Conservation (phyloP, 2,113 vertebrate species). For the Lagopus muta region DNA sequence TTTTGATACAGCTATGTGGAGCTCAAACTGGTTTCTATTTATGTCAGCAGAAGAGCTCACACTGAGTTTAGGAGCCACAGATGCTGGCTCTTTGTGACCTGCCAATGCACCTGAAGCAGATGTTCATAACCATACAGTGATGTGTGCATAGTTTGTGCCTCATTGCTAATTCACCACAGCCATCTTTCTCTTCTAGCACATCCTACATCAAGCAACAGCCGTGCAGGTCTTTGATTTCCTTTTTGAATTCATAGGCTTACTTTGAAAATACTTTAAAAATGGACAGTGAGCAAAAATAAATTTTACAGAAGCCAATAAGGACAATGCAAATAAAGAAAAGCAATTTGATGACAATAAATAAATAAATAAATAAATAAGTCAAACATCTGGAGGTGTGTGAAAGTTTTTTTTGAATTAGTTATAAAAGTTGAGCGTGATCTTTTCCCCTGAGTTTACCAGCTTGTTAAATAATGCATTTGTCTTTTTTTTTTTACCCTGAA, state of each 20-base stretch:
- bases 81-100: neutral
- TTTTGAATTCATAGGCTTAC: neutral
- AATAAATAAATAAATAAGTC: neutral
- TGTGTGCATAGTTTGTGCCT: neutral
- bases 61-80: neutral
- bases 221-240: neutral
- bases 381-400: neutral
- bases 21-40: neutral
- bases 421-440: neutral
- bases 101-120: neutral
- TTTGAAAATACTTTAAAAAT: slow-evolving; percentile 46
- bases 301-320: slow-evolving; percentile 24
- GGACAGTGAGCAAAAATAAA: slow-evolving; percentile 7
- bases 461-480: slow-evolving; percentile 1
- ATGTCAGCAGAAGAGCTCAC: neutral
- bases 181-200: neutral
- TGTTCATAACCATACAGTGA: neutral
- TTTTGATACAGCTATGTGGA: neutral
- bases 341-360: neutral
- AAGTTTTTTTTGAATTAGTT: neutral
- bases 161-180: neutral
- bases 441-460: neutral
- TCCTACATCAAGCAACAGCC: neutral
- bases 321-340: slow-evolving; percentile 3
- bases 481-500: neutral